A percentile compares a stretch with the other conserved stretches of the same genome.
Evolutionary conservation across 2,888 invertebrate genomes (phyloP).

Genomic region (Drosophila pseudotalamancana): DNA sequence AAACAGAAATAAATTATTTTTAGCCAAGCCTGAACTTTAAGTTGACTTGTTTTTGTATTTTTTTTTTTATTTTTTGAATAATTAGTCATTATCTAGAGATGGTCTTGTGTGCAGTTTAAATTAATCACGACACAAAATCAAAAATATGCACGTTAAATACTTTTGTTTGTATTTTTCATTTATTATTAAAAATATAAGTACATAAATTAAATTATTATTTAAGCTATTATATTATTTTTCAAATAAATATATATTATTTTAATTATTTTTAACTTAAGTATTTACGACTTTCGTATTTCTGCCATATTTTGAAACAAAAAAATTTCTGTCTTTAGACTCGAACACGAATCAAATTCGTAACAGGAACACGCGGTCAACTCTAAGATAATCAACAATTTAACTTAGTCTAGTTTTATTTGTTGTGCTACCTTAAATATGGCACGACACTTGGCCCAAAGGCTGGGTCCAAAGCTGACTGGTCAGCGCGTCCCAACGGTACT

Average conservation of each 20-base stretch:
- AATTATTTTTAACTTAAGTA: too few species aligned
- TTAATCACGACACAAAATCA: not conserved
- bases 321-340: too few species aligned
- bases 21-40: not conserved
- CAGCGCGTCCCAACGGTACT: conserved; percentile 36
- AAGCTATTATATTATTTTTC: too few species aligned
- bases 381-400: not conserved
- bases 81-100: not conserved
- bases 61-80: not conserved
- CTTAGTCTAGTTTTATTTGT: not conserved
- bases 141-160: too few species aligned
- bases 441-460: conserved; percentile 1
- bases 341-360: not conserved
- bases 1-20: conserved; percentile 1
- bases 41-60: not conserved
- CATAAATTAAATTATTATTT: too few species aligned
- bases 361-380: not conserved
- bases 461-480: conserved; percentile 22
- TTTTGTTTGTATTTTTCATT: too few species aligned
- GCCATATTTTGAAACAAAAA: too few species aligned
- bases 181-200: too few species aligned
- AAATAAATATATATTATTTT: too few species aligned
- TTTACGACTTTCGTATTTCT: too few species aligned
- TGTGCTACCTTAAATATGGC: not conserved
- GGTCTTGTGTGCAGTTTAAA: not conserved